Evolutionary conservation across 1,140 invertebrate species (phyloP).

Genomic region (Camponotus vicinus): DNA sequence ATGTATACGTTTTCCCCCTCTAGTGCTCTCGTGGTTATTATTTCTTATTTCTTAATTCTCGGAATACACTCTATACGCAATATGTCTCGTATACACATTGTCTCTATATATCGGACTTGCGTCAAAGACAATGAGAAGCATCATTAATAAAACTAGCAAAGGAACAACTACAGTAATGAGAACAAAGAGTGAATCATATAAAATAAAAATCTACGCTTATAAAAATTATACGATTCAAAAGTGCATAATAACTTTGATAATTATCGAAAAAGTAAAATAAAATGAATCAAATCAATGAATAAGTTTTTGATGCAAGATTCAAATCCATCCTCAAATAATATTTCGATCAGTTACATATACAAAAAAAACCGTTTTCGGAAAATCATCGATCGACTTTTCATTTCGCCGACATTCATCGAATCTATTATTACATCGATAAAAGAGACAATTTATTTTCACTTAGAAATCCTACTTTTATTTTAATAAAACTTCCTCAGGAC

Average conservation of each 20-base stretch:
- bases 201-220: neutral
- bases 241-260: neutral
- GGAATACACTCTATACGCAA: neutral
- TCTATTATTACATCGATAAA: neutral
- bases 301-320: neutral
- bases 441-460: neutral
- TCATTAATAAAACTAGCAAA: neutral
- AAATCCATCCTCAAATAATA: neutral
- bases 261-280: neutral
- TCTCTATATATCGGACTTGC: neutral
- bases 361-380: neutral
- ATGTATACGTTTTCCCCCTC: constrained; percentile 30
- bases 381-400: neutral
- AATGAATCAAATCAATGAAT: constrained; percentile 2
- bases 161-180: neutral
- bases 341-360: neutral
- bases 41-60: constrained; percentile 30
- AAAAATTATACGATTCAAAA: neutral
- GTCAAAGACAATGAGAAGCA: neutral
- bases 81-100: neutral
- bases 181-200: neutral
- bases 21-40: constrained; percentile 20
- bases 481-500: constrained; percentile 9
- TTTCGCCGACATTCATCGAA: neutral
- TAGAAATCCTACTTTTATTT: neutral